Evolutionary conservation across 92 coral and sea anemone genomes (phyloP).

Genomic region (Galaxea fascicularis): DNA sequence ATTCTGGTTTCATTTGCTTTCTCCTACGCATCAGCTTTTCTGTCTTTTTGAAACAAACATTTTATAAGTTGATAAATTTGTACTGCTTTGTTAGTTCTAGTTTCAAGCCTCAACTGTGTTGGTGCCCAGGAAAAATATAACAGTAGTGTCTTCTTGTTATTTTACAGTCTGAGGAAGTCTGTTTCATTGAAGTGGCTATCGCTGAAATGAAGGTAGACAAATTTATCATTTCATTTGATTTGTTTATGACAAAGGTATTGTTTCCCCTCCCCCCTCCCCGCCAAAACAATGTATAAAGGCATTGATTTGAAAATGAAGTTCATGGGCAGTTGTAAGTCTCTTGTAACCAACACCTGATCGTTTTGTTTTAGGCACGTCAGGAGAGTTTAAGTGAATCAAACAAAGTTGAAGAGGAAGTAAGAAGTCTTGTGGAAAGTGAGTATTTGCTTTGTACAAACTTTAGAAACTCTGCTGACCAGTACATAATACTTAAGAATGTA

Average conservation of each 20-base stretch:
- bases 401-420: constrained; percentile 54
- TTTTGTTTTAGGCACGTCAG: constrained; percentile 53
- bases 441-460: background rate
- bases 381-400: constrained; percentile 50
- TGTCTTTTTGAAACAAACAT: too few relatives aligned
- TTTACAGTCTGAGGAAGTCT: constrained; percentile 57
- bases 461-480: background rate
- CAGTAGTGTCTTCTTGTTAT: background rate
- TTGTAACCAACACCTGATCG: background rate
- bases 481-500: background rate
- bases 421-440: constrained; percentile 60
- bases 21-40: too few relatives aligned
- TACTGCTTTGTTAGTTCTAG: too few relatives aligned
- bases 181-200: constrained; percentile 65
- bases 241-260: background rate
- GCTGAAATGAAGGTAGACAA: constrained; percentile 66
- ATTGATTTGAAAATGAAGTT: too few relatives aligned
- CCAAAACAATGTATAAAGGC: background rate
- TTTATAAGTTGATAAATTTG: too few relatives aligned
- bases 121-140: too few relatives aligned
- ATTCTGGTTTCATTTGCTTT: too few relatives aligned
- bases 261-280: too few relatives aligned
- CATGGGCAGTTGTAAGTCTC: too few relatives aligned
- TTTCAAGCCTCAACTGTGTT: too few relatives aligned
- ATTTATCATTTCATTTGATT: background rate